phyloP scores from a whole-genome alignment of 2,113 vertebrate genomes.

The Paralichthys olivaceus region DNA sequence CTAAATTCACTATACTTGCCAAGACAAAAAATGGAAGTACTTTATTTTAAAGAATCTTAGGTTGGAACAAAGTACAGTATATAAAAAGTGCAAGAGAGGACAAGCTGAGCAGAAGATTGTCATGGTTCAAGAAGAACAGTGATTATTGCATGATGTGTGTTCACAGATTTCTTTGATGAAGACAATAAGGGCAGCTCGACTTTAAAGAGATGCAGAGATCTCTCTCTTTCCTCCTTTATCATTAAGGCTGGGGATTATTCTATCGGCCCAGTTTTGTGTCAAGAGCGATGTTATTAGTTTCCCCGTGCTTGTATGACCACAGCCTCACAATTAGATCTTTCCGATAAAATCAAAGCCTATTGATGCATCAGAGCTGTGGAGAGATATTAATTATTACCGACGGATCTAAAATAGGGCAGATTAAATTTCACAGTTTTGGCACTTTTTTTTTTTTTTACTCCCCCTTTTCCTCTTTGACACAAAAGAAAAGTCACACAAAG shows the following conservation, averaged over 20 bases:
- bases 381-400: constrained; percentile 65
- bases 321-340: constrained; percentile 62
- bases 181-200: constrained; percentile 26
- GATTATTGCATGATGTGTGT: constrained; percentile 28
- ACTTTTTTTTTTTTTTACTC: background rate
- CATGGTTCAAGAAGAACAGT: constrained; percentile 9
- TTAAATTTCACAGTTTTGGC: constrained; percentile 61
- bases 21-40: constrained; percentile 15
- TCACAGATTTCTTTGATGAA: constrained; percentile 14
- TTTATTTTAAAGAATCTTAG: constrained; percentile 53
- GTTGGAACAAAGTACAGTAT: constrained; percentile 5
- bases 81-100: background rate
- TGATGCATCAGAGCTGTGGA: constrained; percentile 39
- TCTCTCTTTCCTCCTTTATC: constrained; percentile 27
- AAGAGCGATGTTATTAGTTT: constrained; percentile 63
- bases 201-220: constrained; percentile 19
- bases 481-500: constrained; percentile 34
- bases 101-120: background rate
- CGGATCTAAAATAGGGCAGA: constrained; percentile 63
- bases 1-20: constrained; percentile 69
- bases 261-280: constrained; percentile 38
- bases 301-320: constrained; percentile 52
- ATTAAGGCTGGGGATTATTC: constrained; percentile 40
- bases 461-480: constrained; percentile 7
- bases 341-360: constrained; percentile 64